These are phyloP conservation scores for Orchestia grillus DNA, from an alignment of 1,140 invertebrate species.

Conservation along the genomic window DNA sequence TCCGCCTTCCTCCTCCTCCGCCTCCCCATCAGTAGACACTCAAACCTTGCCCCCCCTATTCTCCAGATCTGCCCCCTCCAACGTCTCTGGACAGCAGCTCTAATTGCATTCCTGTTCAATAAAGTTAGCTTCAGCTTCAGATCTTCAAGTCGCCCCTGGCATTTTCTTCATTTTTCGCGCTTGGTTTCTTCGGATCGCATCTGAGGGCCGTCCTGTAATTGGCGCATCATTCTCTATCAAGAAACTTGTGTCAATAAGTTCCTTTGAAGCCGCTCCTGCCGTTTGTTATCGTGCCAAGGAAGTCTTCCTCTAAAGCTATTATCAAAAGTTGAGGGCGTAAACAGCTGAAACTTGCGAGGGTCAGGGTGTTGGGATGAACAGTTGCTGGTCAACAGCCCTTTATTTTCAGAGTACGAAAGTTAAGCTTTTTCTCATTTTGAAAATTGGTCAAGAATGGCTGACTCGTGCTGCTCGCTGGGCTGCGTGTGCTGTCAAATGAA, in stretches of 20 bases:
- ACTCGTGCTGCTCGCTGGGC: neutral
- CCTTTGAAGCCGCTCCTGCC: neutral
- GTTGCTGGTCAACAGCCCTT: neutral
- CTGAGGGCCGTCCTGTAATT: neutral
- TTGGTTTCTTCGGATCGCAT: neutral
- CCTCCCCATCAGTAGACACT: neutral
- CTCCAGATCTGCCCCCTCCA: neutral
- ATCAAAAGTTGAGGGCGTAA: neutral
- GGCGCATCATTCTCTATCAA: conserved; percentile 27
- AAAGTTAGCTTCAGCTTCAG: neutral
- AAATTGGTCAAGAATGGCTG: neutral
- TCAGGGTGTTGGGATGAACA: neutral
- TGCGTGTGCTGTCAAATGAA: neutral
- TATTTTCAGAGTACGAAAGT: neutral
- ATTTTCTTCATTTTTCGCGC: neutral
- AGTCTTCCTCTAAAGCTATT: conserved; percentile 20
- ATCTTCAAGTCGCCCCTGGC: neutral
- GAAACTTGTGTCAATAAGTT: conserved; percentile 32
- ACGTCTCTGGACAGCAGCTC: neutral
- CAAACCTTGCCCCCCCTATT: neutral
- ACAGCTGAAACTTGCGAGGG: neutral
- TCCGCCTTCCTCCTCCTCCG: neutral
- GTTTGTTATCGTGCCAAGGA: neutral
- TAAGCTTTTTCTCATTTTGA: neutral
- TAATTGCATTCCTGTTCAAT: neutral